Evolutionary conservation across 2,113 vertebrate genomes (phyloP).

Genomic region (Poeciliopsis turrubarensis): DNA sequence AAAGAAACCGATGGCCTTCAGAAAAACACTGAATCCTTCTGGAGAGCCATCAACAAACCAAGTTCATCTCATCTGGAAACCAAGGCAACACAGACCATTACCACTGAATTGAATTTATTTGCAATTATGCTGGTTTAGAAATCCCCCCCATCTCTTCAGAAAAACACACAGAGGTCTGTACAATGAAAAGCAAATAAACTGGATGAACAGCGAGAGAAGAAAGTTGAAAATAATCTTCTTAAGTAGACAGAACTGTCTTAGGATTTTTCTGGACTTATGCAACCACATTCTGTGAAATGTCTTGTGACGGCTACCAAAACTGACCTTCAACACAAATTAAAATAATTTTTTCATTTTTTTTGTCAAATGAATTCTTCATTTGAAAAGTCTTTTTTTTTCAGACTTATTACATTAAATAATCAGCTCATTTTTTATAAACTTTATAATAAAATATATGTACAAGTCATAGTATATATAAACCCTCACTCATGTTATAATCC

Average conservation of each 20-base stretch:
- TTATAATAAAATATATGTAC: too few species aligned
- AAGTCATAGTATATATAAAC: too few species aligned
- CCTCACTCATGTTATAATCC: too few species aligned
- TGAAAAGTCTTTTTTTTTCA: too few species aligned
- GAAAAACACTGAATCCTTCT: neutral
- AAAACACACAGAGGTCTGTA: neutral
- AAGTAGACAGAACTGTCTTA: neutral
- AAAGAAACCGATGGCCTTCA: neutral
- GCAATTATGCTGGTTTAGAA: neutral
- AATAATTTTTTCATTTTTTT: too few species aligned
- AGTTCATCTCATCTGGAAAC: too few species aligned
- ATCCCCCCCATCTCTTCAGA: neutral
- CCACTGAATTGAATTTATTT: neutral
- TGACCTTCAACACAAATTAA: too few species aligned
- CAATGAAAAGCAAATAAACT: neutral
- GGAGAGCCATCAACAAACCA: neutral
- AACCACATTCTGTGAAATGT: too few species aligned
- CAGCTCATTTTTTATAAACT: too few species aligned
- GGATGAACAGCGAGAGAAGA: neutral
- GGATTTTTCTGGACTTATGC: neutral
- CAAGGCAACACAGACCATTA: neutral
- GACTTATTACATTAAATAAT: too few species aligned
- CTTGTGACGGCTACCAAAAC: too few species aligned
- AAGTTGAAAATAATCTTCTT: neutral
- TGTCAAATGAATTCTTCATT: too few species aligned